phyloP scores from a whole-genome alignment of 2,797 vertebrate genomes.

The Sebastes minor region DNA sequence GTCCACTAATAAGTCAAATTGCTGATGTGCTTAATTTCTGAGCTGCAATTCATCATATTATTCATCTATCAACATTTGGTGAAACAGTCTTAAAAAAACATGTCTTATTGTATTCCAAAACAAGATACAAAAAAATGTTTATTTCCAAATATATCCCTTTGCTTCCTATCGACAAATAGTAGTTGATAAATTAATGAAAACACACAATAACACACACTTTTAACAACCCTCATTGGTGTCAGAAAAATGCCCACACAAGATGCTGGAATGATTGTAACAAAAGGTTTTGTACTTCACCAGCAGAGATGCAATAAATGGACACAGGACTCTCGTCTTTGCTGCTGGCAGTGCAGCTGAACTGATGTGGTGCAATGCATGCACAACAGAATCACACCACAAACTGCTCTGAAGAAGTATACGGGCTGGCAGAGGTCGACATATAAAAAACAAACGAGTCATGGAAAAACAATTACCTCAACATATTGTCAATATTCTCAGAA shows the following conservation, averaged over 20 bases:
- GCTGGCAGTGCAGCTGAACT: constrained; percentile 32
- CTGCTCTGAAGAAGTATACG: background rate
- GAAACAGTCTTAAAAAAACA: background rate
- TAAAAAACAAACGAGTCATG: background rate
- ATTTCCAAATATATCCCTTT: constrained; percentile 80
- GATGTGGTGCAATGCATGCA: constrained; percentile 29
- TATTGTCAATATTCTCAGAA: constrained; percentile 43
- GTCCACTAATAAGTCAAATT: background rate
- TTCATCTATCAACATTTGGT: background rate
- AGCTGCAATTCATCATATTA: background rate
- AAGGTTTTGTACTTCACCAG: constrained; percentile 20
- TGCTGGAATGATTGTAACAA: constrained; percentile 24
- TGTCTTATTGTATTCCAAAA: constrained; percentile 1
- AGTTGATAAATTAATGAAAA: constrained; percentile 66
- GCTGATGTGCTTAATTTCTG: background rate
- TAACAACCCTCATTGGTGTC: constrained; percentile 36
- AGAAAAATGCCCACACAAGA: constrained; percentile 19
- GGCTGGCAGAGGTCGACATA: background rate
- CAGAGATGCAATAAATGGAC: constrained; percentile 26
- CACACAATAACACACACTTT: constrained; percentile 18
- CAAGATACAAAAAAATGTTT: constrained; percentile 73
- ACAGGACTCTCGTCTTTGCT: constrained; percentile 7
- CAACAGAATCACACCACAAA: constrained; percentile 25
- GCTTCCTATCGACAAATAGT: constrained; percentile 51
- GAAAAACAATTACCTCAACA: constrained; percentile 29